Evolutionary conservation across 2,113 vertebrate species (phyloP).

Genomic region (Sander lucioperca): DNA sequence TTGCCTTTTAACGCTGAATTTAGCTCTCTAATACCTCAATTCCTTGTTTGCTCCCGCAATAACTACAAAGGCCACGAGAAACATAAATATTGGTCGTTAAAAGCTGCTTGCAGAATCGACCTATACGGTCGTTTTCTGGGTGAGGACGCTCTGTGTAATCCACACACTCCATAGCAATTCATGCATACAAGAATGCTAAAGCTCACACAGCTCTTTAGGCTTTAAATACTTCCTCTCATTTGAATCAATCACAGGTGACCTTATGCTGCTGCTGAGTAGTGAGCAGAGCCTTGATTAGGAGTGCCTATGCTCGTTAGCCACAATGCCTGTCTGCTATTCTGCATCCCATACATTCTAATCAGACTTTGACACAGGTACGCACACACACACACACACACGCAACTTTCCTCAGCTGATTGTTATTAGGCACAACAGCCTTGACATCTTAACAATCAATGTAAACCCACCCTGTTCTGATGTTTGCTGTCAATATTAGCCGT

Average conservation of each 20-base stretch:
- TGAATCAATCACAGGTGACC: slow-evolving; percentile 75
- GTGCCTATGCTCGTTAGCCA: slow-evolving; percentile 60
- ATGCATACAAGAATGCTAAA: background rate
- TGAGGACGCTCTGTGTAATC: no score
- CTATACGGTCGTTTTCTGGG: no score
- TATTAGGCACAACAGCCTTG: slow-evolving; percentile 12
- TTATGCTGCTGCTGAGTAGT: slow-evolving; percentile 62
- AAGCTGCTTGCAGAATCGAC: no score
- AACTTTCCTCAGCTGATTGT: slow-evolving; percentile 34
- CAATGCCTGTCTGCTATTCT: slow-evolving; percentile 45
- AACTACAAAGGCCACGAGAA: no score
- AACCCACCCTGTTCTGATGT: background rate
- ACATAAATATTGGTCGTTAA: no score
- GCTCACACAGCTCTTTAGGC: background rate
- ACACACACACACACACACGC: slow-evolving; percentile 1
- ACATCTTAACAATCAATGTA: slow-evolving; percentile 43
- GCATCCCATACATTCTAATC: slow-evolving; percentile 65
- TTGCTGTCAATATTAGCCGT: slow-evolving; percentile 19
- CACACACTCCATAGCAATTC: background rate
- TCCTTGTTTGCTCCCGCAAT: no score
- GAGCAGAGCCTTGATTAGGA: slow-evolving; percentile 69
- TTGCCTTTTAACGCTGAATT: no score
- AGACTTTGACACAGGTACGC: slow-evolving; percentile 6
- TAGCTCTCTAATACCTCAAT: no score
- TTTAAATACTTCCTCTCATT: slow-evolving; percentile 60